These are phyloP conservation scores for Tolypeutes matacus DNA, from an alignment of 2,797 vertebrate genomes.

Conservation along the genomic window DNA sequence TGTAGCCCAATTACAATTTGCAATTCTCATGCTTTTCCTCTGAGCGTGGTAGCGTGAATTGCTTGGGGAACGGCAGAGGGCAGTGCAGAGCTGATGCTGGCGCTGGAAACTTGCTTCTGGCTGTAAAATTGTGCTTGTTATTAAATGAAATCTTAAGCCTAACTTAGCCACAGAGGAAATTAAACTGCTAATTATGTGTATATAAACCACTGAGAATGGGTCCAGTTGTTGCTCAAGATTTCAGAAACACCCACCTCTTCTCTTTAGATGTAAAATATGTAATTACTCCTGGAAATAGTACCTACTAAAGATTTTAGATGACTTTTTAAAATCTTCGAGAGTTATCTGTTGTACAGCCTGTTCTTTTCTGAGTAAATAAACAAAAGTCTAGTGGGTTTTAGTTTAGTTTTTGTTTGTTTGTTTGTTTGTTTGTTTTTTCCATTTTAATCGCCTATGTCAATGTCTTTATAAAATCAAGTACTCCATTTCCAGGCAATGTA, in stretches of 20 bases:
- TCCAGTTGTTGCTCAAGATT: conserved; percentile 75
- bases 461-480: conserved; percentile 85
- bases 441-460: conserved; percentile 79
- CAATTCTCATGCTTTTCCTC: not conserved
- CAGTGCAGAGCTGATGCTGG: conserved; percentile 88
- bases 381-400: conserved; percentile 51
- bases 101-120: conserved; percentile 54
- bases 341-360: conserved; percentile 82
- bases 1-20: not conserved
- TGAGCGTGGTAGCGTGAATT: not conserved
- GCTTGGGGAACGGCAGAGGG: conserved; percentile 88
- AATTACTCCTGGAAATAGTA: conserved; percentile 69
- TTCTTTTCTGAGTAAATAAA: conserved; percentile 85
- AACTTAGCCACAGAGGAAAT: conserved; percentile 89
- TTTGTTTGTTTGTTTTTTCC: not conserved
- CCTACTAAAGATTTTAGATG: conserved; percentile 62
- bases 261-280: conserved; percentile 79
- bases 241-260: conserved; percentile 77
- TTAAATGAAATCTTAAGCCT: conserved; percentile 88
- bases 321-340: conserved; percentile 57
- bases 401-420: not conserved
- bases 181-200: conserved; percentile 89
- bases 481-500: conserved; percentile 78
- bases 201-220: conserved; percentile 83
- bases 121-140: conserved; percentile 82